Evolutionary conservation across 2,113 vertebrate genomes (phyloP).

Genomic region (Indri indri): DNA sequence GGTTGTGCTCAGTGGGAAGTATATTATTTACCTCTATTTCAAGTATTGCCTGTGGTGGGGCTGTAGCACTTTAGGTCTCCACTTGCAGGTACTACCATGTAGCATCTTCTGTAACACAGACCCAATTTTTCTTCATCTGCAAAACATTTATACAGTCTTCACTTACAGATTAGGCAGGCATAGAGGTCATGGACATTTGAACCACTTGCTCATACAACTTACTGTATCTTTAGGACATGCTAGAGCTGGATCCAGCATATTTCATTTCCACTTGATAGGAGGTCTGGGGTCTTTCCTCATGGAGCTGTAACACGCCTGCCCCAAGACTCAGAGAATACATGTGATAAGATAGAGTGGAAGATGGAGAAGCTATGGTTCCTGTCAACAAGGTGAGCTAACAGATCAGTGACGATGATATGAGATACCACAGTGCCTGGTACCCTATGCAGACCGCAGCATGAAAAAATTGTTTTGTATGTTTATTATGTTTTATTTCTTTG

Average conservation of each 20-base stretch:
- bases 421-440: background rate
- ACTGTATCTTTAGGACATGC: background rate
- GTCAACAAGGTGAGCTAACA: background rate
- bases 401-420: no score
- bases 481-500: background rate
- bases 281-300: rapidly evolving
- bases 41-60: background rate
- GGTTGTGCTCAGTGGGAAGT: background rate
- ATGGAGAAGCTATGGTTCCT: rapidly evolving
- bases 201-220: background rate
- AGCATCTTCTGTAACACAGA: background rate
- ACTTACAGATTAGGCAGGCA: background rate
- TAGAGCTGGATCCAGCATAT: background rate
- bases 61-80: rapidly evolving
- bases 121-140: background rate
- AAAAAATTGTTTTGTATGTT: background rate
- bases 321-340: background rate
- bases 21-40: background rate
- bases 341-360: background rate
- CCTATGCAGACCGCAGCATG: background rate
- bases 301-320: background rate
- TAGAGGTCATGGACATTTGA: background rate
- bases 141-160: background rate
- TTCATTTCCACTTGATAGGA: background rate
- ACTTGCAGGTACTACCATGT: rapidly evolving